A percentile compares a stretch with the other conserved stretches of the same genome.
These are phyloP conservation scores for Pseudomugil gertrudae DNA, from an alignment of 2,797 vertebrate species.

Conservation along the genomic window DNA sequence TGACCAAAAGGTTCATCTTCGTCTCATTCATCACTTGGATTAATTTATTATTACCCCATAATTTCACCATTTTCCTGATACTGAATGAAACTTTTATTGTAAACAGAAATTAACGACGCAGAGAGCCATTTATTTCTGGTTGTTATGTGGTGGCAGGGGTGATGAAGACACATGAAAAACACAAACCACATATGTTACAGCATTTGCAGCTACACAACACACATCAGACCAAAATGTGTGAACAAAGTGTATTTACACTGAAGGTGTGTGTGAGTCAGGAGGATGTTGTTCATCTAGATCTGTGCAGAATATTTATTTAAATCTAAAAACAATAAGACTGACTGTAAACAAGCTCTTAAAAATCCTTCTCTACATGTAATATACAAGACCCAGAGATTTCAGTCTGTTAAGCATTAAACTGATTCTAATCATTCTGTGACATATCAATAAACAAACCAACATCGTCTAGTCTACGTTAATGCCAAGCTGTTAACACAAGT, in stretches of 20 bases:
- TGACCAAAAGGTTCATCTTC: not conserved
- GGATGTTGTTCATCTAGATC: not conserved
- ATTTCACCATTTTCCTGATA: not conserved
- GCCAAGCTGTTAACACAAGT: not conserved
- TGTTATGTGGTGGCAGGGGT: not conserved
- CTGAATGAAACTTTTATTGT: not conserved
- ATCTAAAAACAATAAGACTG: not conserved
- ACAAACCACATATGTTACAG: not conserved
- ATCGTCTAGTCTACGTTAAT: slow-evolving; percentile 1
- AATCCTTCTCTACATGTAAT: not conserved
- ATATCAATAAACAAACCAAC: slow-evolving; percentile 7
- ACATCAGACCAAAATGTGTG: slow-evolving; percentile 2
- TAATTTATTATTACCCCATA: not conserved
- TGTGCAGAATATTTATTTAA: not conserved
- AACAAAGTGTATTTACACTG: not conserved
- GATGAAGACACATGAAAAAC: not conserved
- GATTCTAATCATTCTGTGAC: not conserved
- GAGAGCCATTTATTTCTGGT: not conserved
- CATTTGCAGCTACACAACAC: not conserved
- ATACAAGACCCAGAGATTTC: not conserved
- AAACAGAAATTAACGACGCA: not conserved
- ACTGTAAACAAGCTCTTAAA: not conserved
- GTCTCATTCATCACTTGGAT: not conserved
- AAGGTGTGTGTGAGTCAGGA: not conserved
- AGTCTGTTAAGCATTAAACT: slow-evolving; percentile 9